These are phyloP conservation scores for Carassius gibelio DNA, from an alignment of 2,113 vertebrate species.

Conservation along the genomic window DNA sequence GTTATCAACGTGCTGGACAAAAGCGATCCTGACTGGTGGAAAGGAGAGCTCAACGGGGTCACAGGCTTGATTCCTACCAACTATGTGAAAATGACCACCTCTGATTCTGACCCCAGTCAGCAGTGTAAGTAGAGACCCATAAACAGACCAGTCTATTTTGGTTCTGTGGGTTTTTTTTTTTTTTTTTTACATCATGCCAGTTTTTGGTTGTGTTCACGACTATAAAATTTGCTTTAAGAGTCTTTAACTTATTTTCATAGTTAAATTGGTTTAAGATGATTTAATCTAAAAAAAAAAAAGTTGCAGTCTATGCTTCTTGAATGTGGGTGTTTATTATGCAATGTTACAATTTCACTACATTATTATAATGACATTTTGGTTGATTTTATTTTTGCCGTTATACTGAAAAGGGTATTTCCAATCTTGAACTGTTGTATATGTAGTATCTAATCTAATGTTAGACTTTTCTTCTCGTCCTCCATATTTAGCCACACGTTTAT, in stretches of 20 bases:
- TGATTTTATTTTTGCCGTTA: not conserved
- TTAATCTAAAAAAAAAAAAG: not conserved
- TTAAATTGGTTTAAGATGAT: not conserved
- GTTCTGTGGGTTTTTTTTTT: not conserved
- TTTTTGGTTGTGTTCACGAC: not conserved
- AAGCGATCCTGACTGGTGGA: slow-evolving; percentile 94
- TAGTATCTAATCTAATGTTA: not conserved
- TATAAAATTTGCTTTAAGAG: not conserved
- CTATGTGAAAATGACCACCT: slow-evolving; percentile 90
- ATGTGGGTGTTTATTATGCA: slow-evolving; percentile 5
- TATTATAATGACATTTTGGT: not conserved
- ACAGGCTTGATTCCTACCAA: slow-evolving; percentile 94
- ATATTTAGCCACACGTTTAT: slow-evolving; percentile 14
- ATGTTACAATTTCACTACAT: not conserved
- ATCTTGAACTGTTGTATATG: not conserved
- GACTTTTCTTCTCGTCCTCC: not conserved
- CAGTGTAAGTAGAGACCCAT: slow-evolving; percentile 85
- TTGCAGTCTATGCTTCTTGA: not conserved
- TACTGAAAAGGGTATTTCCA: not conserved
- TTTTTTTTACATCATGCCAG: not conserved
- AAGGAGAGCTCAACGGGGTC: slow-evolving; percentile 85
- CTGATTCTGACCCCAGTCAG: slow-evolving; percentile 89
- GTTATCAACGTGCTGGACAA: slow-evolving; percentile 89
- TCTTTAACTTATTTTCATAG: not conserved
- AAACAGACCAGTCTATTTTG: not conserved